Base-by-base conservation (phyloP, 2,888 invertebrate species). In the Matsumyia berberina region DNA sequence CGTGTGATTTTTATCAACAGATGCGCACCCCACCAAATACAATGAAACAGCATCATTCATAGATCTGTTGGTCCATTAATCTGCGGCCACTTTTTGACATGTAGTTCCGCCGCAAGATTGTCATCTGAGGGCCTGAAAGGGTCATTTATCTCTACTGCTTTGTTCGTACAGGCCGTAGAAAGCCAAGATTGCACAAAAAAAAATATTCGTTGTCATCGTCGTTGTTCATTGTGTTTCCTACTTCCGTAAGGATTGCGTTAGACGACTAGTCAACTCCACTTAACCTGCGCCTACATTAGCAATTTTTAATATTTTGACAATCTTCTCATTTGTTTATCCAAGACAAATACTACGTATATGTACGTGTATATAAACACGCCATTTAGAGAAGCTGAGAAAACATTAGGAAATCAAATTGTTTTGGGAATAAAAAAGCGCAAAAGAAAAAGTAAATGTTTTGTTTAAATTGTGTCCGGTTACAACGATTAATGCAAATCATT, bases 401-500 rank as follows among this genome's bases (percentile, higher is more conserved):
- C 46, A 49, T 72, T 58, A 72, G 46, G 46, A 58, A 58, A 58
- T 35, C 9, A 29, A 58, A 51, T 58, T 60, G 57, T 35, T 33
- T 57, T 57, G 24, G 46, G 31, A 3, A 66, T 15, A 51, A 51
- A 24, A n/a, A 15, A 19, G 33, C 9, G 35, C 46, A 46, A 64
- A 62, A 64, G 46, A 24, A 62, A 64, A 49, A 44, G 57, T 57
- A 49, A 58, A 58, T 72, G 58, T 58, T 60, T 17, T 37, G 37
- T 37, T 57, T 42, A 37, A 37, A 29, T 46, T 70, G 19, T 49
- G 58, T 58, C 70, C 58, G 70, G 70, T 57, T 46, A 49, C 46
- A 37, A 37, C 29, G 51, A 70, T 72, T 58, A 49, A 72, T 72
- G 70, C 70, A 72, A 72, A 72, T 66, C 12, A 37, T 60, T 49